Conservation (phyloP, 2,797 vertebrate genomes). For the Bryconaethiops microstoma region DNA sequence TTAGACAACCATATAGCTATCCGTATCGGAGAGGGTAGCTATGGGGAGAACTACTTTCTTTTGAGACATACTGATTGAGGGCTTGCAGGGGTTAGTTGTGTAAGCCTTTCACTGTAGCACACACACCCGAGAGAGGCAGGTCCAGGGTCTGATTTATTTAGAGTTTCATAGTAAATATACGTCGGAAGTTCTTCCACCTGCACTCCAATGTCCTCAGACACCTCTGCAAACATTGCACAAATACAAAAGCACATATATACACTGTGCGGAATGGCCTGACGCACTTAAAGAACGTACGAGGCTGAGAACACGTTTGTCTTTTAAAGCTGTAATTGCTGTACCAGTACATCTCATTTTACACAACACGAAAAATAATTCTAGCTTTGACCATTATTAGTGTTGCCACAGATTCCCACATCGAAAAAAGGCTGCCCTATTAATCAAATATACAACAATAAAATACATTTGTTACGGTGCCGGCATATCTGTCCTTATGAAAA, state of each 20-base stretch:
- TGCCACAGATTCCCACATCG: too few species aligned
- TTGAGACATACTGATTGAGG: conserved; percentile 39
- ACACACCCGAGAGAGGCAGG: conserved; percentile 20
- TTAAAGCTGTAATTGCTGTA: too few species aligned
- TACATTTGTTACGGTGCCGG: too few species aligned
- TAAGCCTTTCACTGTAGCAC: conserved; percentile 18
- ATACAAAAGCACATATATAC: background rate
- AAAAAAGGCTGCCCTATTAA: too few species aligned
- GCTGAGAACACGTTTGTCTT: too few species aligned
- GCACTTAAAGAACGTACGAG: too few species aligned
- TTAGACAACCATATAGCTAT: background rate
- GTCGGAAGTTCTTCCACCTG: conserved; percentile 50
- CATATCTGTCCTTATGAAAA: too few species aligned
- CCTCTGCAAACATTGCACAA: conserved; percentile 9
- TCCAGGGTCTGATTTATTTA: conserved; percentile 44
- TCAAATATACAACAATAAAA: too few species aligned
- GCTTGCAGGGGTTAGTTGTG: conserved; percentile 26
- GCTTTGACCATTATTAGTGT: too few species aligned
- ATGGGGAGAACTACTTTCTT: conserved; percentile 46
- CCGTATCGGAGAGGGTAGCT: conserved; percentile 7
- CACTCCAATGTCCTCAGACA: conserved; percentile 52
- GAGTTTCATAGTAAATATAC: conserved; percentile 50
- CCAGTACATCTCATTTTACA: too few species aligned
- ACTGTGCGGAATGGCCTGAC: too few species aligned
- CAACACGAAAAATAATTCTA: too few species aligned